Evolutionary conservation across 2,888 invertebrate genomes (phyloP).

Genomic region (Coronaproctus castanopsis): DNA sequence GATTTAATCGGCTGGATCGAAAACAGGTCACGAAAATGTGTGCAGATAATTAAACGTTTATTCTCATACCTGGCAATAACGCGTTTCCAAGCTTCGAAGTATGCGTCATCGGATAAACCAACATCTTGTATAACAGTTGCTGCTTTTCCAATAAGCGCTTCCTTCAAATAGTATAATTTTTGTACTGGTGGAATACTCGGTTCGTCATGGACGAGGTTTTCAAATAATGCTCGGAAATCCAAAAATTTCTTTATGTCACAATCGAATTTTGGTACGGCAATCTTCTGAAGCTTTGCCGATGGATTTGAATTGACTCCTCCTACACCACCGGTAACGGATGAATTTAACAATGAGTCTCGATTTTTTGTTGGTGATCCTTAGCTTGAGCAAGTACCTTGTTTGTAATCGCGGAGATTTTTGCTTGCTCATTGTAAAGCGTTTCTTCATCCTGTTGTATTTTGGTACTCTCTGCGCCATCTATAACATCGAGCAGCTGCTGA

Average conservation of each 20-base stretch:
- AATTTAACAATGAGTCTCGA: too few relatives aligned
- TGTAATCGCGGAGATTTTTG: too few relatives aligned
- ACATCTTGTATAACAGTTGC: background rate
- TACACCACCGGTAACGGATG: too few relatives aligned
- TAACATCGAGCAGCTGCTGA: too few relatives aligned
- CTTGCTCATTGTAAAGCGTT: too few relatives aligned
- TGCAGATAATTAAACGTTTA: background rate
- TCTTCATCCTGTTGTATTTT: too few relatives aligned
- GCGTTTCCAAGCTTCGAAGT: background rate
- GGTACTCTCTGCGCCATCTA: too few relatives aligned
- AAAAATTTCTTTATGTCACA: background rate
- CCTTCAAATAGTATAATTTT: background rate
- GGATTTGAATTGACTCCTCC: too few relatives aligned
- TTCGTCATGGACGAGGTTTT: slow-evolving; percentile 2
- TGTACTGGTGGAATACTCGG: background rate
- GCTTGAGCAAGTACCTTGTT: too few relatives aligned
- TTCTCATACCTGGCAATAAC: background rate
- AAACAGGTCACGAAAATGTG: background rate
- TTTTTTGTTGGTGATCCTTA: too few relatives aligned
- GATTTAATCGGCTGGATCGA: background rate
- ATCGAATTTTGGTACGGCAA: slow-evolving; percentile 6
- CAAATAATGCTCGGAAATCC: background rate
- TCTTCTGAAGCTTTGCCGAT: too few relatives aligned
- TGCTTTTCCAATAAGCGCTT: background rate
- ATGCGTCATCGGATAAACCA: background rate